Evolutionary conservation across 2,113 vertebrate genomes (phyloP).

Genomic region (Cheilinus undulatus): DNA sequence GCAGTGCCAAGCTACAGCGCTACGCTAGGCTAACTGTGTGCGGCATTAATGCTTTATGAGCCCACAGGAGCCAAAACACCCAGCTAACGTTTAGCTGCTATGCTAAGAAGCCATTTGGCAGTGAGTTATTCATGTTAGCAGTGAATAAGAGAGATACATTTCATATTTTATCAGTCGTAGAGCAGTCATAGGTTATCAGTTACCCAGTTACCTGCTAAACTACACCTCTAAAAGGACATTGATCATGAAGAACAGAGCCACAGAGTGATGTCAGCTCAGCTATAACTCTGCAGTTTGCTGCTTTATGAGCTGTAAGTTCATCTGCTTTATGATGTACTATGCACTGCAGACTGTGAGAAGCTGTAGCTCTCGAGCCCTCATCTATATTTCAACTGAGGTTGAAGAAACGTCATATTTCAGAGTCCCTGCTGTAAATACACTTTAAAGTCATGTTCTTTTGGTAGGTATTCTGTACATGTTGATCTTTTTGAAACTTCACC

Average conservation of each 20-base stretch:
- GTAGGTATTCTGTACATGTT: background rate
- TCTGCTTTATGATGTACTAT: conserved; percentile 43
- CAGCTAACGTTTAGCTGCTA: conserved; percentile 63
- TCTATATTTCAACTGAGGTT: conserved; percentile 24
- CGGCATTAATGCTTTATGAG: conserved; percentile 71
- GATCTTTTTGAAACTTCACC: background rate
- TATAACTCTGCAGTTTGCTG: conserved; percentile 57
- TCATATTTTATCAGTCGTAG: conserved; percentile 22
- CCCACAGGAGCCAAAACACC: conserved; percentile 61
- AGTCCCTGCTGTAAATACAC: conserved; percentile 1
- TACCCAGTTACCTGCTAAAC: conserved; percentile 67
- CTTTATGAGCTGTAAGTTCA: conserved; percentile 59
- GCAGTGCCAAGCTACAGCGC: conserved; percentile 25
- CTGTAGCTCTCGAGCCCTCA: conserved; percentile 11
- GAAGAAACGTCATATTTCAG: background rate
- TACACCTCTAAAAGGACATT: conserved; percentile 57
- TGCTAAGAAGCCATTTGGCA: conserved; percentile 51
- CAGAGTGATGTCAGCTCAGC: conserved; percentile 15
- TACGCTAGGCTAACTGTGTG: conserved; percentile 69
- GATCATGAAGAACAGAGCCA: conserved; percentile 52
- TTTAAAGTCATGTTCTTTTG: background rate
- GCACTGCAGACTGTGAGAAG: conserved; percentile 22
- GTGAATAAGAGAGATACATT: conserved; percentile 29
- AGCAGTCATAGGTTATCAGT: conserved; percentile 63
- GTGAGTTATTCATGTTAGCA: conserved; percentile 37